These are phyloP conservation scores for Chlorodrepanis virens DNA, from an alignment of 2,113 vertebrate species.

Conservation along the genomic window DNA sequence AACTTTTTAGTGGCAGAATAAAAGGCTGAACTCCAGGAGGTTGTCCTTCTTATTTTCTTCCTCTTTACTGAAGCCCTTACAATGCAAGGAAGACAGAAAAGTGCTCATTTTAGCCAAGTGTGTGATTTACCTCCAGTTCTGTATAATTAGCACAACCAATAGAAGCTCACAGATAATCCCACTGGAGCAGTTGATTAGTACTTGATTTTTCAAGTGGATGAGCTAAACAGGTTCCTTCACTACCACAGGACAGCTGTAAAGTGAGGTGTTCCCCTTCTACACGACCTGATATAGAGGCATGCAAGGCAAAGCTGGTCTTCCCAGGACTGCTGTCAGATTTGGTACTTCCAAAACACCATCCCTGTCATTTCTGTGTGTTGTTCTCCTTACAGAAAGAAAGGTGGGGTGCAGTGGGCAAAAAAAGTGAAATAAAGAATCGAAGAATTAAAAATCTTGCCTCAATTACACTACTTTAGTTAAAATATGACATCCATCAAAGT, in stretches of 20 bases:
- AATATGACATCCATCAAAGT: not conserved
- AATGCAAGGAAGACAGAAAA: not conserved
- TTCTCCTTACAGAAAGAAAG: not conserved
- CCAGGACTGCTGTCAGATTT: not conserved
- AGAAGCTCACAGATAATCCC: not conserved
- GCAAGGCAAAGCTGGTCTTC: not conserved
- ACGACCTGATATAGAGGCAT: not conserved
- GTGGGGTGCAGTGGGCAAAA: accelerated
- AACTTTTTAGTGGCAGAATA: not conserved
- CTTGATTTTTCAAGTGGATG: not conserved
- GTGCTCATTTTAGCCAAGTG: not conserved
- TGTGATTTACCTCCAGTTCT: not conserved
- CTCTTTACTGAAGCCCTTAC: not conserved
- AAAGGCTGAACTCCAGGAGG: not conserved
- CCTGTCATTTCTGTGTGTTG: not conserved
- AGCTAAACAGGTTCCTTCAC: not conserved
- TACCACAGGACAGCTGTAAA: not conserved
- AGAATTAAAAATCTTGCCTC: not conserved
- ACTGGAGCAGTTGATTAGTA: not conserved
- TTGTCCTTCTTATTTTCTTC: not conserved
- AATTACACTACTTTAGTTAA: not conserved
- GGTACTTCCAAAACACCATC: not conserved
- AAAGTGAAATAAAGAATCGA: not conserved
- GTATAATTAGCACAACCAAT: not conserved
- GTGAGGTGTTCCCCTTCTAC: not conserved